A percentile compares a stretch with the other conserved stretches of the same genome.
These are phyloP conservation scores for Ophraella communa DNA, from an alignment of 2,888 invertebrate species.

Conservation along the genomic window DNA sequence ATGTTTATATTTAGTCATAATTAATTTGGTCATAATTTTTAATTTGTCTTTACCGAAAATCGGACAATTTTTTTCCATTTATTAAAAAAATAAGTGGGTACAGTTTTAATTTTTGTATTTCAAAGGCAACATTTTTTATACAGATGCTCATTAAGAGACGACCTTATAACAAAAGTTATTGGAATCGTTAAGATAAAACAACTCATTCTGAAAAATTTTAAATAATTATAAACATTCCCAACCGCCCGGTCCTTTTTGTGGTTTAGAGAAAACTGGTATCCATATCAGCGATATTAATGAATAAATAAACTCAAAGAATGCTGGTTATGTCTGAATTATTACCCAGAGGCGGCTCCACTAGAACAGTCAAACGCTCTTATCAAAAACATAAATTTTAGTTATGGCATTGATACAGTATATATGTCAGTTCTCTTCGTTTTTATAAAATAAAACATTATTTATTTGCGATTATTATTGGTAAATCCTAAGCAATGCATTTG, in stretches of 20 bases:
- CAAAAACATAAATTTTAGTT: too few relatives aligned
- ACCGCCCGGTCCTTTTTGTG: constrained; percentile 12
- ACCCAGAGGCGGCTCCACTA: background rate
- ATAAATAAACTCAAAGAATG: constrained; percentile 26
- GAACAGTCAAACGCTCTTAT: too few relatives aligned
- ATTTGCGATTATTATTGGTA: too few relatives aligned
- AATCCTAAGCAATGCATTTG: too few relatives aligned
- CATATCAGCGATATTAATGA: constrained; percentile 34
- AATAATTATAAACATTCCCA: constrained; percentile 14
- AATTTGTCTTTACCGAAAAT: too few relatives aligned
- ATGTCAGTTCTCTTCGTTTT: too few relatives aligned
- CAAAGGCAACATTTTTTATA: background rate
- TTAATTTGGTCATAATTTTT: too few relatives aligned
- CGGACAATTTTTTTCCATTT: too few relatives aligned
- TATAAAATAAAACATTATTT: too few relatives aligned
- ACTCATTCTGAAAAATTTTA: background rate
- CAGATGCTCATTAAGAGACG: background rate
- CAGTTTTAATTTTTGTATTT: background rate
- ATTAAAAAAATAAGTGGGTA: too few relatives aligned
- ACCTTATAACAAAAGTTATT: background rate
- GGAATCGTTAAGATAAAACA: constrained; percentile 1
- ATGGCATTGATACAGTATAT: too few relatives aligned
- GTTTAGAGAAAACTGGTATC: constrained; percentile 4
- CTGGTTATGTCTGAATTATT: constrained; percentile 25
- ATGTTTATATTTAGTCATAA: too few relatives aligned